phyloP scores from a whole-genome alignment of 2,888 invertebrate genomes.

The Eristalinus sepulchralis region DNA sequence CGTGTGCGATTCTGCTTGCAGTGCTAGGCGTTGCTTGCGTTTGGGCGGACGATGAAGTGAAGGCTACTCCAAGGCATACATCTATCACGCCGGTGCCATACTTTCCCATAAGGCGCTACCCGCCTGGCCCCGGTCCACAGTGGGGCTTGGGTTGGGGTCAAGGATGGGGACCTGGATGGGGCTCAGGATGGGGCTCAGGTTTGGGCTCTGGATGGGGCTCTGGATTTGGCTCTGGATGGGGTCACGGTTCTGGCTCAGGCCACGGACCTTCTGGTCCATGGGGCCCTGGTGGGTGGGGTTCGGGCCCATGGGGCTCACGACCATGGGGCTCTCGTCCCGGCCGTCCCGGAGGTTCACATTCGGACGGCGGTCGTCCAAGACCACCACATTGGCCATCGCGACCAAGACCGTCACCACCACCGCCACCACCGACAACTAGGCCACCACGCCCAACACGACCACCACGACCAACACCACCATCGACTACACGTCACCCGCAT shows the following conservation, averaged over 20 bases:
- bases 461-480: not conserved
- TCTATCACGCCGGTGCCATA: not conserved
- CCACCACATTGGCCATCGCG: not conserved
- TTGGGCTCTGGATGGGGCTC: not conserved
- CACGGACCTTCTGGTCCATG: not conserved
- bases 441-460: not conserved
- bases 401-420: not conserved
- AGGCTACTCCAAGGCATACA: not conserved
- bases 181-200: not conserved
- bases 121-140: not conserved
- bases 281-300: not conserved
- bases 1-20: not conserved
- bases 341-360: not conserved
- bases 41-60: not conserved
- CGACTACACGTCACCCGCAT: not conserved
- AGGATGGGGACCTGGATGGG: not conserved
- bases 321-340: not conserved
- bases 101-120: not conserved
- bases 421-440: not conserved
- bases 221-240: not conserved
- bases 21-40: not conserved
- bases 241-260: not conserved
- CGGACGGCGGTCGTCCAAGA: not conserved
- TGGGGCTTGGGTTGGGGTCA: not conserved
- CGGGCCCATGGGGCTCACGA: not conserved